Evolutionary conservation across 1,140 invertebrate genomes (phyloP), one percentile per base, ranked within the genome.

Genomic region (Diabrotica undecimpunctata): DNA sequence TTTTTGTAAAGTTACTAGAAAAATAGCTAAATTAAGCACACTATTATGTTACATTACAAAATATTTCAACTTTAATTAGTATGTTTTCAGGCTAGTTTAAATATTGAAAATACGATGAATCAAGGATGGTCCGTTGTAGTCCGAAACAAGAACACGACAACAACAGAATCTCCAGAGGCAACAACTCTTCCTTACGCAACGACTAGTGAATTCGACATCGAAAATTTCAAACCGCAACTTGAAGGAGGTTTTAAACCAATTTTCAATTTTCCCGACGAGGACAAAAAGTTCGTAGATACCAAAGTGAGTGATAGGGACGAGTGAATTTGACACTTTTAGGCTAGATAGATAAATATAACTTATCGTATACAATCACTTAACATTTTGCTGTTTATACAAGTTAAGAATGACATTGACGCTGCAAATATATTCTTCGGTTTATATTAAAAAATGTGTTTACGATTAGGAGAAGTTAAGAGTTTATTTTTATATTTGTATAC

Each of bases 161-260:
- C 73, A 3, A 71, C 67, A 6, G 79, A 79, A 13, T 62, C 72
- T 37, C 37, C 68, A 58, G 13, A 77, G 70, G 13, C 68, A 55
- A 61, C 80, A 72, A 72, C 82, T 66, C 2, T 78, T 76, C 64
- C 70, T 13, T 14, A 76, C 13, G 70, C 66, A 7, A 75, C 74
- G 37, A 72, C 73, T 5, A 76, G 76, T 54, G 75, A 76, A 57
- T 88, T 88, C 64, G 86, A 89, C 66, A 79, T 85, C 6, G 85
- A 89, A 55, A 87, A 83, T 64, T 90, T 90, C 68, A 87, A 88
- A 67, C 88, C 88, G 0, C 84, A 88, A 68, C 71, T 89, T 6
- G 85, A 87, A 65, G 85, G 87, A 2, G 88, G 88, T 0, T 90
- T 89, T 66, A 84, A 87, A 66, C 88, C 88, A 0, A 87, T 89